Conservation (phyloP, 2,888 invertebrate species). For the Hypolimnas misippus region DNA sequence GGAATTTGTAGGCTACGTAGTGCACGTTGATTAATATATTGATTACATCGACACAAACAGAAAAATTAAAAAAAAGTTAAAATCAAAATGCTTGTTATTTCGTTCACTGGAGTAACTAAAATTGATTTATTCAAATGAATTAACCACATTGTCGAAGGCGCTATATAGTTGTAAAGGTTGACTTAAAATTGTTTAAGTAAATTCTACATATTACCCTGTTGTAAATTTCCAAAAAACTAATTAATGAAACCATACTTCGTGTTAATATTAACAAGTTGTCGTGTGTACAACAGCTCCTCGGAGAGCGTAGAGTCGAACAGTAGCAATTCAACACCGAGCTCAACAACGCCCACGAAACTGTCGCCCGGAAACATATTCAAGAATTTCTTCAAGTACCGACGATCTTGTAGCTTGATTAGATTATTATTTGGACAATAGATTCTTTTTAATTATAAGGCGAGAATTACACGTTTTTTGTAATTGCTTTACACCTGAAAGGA, state of each 20-base stretch:
- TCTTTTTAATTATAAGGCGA: not conserved
- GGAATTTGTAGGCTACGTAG: constrained; percentile 5
- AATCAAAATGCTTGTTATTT: too few relatives aligned
- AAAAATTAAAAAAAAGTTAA: too few relatives aligned
- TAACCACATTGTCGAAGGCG: too few relatives aligned
- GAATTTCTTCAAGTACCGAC: constrained; percentile 97
- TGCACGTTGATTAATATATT: constrained; percentile 6
- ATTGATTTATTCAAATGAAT: too few relatives aligned
- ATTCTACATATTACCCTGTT: too few relatives aligned
- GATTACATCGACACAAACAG: not conserved
- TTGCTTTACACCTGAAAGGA: too few relatives aligned
- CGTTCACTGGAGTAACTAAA: too few relatives aligned
- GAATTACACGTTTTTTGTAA: too few relatives aligned
- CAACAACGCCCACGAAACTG: constrained; percentile 88
- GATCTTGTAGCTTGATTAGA: constrained; percentile 49
- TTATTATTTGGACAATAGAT: constrained; percentile 57
- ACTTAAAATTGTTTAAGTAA: too few relatives aligned
- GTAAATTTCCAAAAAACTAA: too few relatives aligned
- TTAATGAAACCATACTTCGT: not conserved
- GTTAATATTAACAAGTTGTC: constrained; percentile 23
- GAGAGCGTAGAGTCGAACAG: constrained; percentile 76
- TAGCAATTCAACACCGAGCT: constrained; percentile 74
- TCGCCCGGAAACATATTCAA: constrained; percentile 96
- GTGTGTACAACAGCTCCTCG: constrained; percentile 56
- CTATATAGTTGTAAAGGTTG: too few relatives aligned